Percentiles rank a stretch among this genome's conserved stretches.
Conservation (phyloP, 1,140 invertebrate genomes). For the Drosophila quadrilineata region DNA sequence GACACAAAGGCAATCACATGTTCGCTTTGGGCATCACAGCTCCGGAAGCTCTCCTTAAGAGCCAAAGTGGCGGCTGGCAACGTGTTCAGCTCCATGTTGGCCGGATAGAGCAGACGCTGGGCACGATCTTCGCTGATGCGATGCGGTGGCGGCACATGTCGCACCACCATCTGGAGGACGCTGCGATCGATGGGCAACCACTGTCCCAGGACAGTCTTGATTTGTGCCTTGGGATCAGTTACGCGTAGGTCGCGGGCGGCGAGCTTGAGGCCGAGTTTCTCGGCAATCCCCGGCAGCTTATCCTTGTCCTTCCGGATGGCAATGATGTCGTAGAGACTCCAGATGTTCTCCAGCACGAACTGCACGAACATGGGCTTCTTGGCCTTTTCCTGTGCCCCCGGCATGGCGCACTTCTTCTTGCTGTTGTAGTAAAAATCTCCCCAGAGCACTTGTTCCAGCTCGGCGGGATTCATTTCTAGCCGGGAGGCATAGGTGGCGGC, state of each 20-base stretch:
- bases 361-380: constrained; percentile 98
- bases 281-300: constrained; percentile 90
- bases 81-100: constrained; percentile 86
- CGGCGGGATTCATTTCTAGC: constrained; percentile 85
- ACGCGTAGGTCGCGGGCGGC: constrained; percentile 89
- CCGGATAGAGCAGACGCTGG: constrained; percentile 88
- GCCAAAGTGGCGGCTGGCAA: constrained; percentile 87
- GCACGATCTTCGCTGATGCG: constrained; percentile 89
- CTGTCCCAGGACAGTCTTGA: constrained; percentile 91
- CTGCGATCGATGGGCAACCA: constrained; percentile 94
- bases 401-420: constrained; percentile 93
- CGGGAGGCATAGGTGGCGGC: constrained; percentile 92
- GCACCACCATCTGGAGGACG: constrained; percentile 90
- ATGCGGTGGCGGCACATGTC: constrained; percentile 90
- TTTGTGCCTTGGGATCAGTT: constrained; percentile 88
- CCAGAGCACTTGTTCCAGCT: constrained; percentile 93
- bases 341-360: constrained; percentile 96
- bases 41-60: constrained; percentile 89
- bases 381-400: constrained; percentile 95
- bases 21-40: constrained; percentile 86
- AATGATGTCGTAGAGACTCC: constrained; percentile 94
- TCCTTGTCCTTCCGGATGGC: constrained; percentile 90
- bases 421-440: constrained; percentile 96
- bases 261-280: constrained; percentile 91
- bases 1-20: constrained; percentile 96